Evolutionary conservation across 53 echinoderm and acorn worm species (phyloP).

Genomic region (Paracentrotus lividus): DNA sequence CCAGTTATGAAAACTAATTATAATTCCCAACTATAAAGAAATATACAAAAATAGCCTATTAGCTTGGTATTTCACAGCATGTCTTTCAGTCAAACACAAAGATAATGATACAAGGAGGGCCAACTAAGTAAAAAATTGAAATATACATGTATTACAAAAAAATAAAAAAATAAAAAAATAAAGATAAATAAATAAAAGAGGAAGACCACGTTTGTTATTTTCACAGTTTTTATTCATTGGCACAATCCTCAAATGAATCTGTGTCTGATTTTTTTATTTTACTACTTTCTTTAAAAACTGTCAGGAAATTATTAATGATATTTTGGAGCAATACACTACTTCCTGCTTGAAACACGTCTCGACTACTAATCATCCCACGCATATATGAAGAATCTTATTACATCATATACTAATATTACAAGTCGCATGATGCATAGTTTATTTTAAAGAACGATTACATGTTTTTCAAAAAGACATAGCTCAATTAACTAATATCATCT

Average conservation of each 20-base stretch:
- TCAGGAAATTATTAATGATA: conserved; percentile 36
- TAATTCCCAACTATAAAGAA: too few species aligned
- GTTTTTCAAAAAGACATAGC: background rate
- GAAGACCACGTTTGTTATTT: background rate
- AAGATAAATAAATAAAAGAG: background rate
- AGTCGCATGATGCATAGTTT: background rate
- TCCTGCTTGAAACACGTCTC: conserved; percentile 35
- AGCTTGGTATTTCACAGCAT: too few species aligned
- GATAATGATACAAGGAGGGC: background rate
- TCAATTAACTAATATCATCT: too few species aligned
- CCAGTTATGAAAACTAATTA: too few species aligned
- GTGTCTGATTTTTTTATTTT: too few species aligned
- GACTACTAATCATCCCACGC: background rate
- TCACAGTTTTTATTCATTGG: background rate
- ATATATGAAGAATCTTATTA: conserved; percentile 16
- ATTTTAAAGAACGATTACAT: conserved; percentile 7
- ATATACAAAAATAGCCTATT: too few species aligned
- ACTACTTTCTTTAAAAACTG: background rate
- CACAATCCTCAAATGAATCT: background rate
- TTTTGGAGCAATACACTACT: background rate
- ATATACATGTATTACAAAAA: background rate
- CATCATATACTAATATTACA: conserved; percentile 35
- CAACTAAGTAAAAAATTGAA: background rate
- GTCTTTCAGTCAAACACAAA: background rate
- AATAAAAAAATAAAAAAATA: too few species aligned